Conservation (phyloP, 2,113 vertebrate species). For the Hippotragus niger region DNA sequence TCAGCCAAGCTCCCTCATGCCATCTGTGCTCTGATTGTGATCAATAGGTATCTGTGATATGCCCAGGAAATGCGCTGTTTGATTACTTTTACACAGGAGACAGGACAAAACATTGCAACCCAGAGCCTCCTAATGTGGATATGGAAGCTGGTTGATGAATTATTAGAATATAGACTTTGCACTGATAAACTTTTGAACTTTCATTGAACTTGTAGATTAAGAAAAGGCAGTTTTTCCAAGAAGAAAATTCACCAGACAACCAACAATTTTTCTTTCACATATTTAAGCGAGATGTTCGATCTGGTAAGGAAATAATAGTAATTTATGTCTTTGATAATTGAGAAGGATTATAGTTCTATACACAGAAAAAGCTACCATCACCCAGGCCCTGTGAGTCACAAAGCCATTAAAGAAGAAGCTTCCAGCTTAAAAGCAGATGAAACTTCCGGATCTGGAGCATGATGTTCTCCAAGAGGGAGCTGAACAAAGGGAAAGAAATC, state of each 20-base stretch:
- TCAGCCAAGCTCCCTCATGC: constrained; percentile 48
- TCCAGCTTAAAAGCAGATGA: constrained; percentile 72
- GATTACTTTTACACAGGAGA: constrained; percentile 72
- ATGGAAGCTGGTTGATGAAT: constrained; percentile 72
- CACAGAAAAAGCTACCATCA: constrained; percentile 76
- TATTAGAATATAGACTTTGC: constrained; percentile 76
- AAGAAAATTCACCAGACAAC: constrained; percentile 82
- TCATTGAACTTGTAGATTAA: constrained; percentile 82
- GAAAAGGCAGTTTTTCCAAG: constrained; percentile 80
- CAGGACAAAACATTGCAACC: constrained; percentile 63
- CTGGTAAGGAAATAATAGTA: constrained; percentile 84
- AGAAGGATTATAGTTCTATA: constrained; percentile 81
- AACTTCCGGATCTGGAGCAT: constrained; percentile 51
- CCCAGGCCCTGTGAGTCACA: constrained; percentile 75
- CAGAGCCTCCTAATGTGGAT: constrained; percentile 67
- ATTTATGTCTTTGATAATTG: constrained; percentile 85
- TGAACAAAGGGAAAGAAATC: constrained; percentile 60
- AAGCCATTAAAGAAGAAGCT: constrained; percentile 74
- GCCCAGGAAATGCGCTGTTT: constrained; percentile 71
- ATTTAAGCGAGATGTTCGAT: constrained; percentile 80
- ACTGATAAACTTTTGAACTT: constrained; percentile 84
- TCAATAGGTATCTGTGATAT: constrained; percentile 72
- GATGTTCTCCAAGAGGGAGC: constrained; percentile 52
- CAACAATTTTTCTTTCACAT: constrained; percentile 85
- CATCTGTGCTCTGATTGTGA: constrained; percentile 71